These are phyloP conservation scores for Beris morrisii DNA, from an alignment of 2,888 invertebrate genomes.

Conservation along the genomic window DNA sequence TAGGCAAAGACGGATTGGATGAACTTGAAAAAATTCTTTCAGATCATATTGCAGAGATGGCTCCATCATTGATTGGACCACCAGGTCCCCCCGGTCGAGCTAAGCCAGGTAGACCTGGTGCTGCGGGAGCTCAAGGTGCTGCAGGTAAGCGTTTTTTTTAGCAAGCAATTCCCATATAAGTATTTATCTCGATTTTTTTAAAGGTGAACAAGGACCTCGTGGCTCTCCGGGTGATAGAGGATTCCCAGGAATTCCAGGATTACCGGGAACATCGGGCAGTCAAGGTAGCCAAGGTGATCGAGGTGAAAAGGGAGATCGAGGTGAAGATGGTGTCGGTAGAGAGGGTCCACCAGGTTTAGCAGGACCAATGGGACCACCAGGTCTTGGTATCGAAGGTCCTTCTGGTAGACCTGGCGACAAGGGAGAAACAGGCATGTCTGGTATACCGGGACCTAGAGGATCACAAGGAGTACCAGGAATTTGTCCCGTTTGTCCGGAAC, in stretches of 20 bases:
- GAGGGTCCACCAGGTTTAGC: slow-evolving; percentile 74
- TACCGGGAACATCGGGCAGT: slow-evolving; percentile 63
- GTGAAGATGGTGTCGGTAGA: slow-evolving; percentile 69
- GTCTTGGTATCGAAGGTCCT: slow-evolving; percentile 65
- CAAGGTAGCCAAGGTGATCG: slow-evolving; percentile 61
- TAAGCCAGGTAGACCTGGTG: slow-evolving; percentile 70
- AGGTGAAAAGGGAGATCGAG: slow-evolving; percentile 75
- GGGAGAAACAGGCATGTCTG: slow-evolving; percentile 74
- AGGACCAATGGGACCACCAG: slow-evolving; percentile 71
- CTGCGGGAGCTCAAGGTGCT: slow-evolving; percentile 61
- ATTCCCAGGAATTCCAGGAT: slow-evolving; percentile 71
- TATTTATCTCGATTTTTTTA: neutral
- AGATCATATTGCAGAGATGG: slow-evolving; percentile 77
- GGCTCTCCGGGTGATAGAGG: slow-evolving; percentile 70
- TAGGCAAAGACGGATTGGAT: neutral
- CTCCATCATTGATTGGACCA: slow-evolving; percentile 63
- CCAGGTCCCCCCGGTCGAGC: slow-evolving; percentile 69
- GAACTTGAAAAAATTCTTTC: slow-evolving; percentile 37
- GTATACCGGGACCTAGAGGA: slow-evolving; percentile 70
- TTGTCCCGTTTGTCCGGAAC: slow-evolving; percentile 49
- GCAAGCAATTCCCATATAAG: no score
- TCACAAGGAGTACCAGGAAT: slow-evolving; percentile 59
- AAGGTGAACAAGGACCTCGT: slow-evolving; percentile 60
- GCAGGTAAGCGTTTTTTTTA: slow-evolving; percentile 59
- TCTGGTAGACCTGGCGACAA: slow-evolving; percentile 75